Percentiles rank a stretch among this genome's conserved stretches.
These are phyloP conservation scores for Pachydiplax longipennis DNA, from an alignment of 2,888 invertebrate genomes.

Conservation along the genomic window DNA sequence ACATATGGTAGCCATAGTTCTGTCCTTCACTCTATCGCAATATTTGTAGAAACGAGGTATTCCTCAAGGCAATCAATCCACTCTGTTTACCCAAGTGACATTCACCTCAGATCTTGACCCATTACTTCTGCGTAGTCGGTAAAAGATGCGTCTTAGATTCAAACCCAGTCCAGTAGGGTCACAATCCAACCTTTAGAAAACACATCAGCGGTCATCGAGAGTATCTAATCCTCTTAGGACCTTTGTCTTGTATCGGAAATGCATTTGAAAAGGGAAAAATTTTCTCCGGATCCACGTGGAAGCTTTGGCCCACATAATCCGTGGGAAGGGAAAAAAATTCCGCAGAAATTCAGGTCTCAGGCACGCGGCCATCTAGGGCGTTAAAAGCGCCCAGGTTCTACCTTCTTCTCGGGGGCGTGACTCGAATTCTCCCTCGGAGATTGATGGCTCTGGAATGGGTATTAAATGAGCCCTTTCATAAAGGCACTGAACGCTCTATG, in stretches of 20 bases:
- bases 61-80: no score
- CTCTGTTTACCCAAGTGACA: neutral
- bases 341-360: neutral
- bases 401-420: neutral
- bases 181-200: neutral
- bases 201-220: neutral
- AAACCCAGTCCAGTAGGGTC: neutral
- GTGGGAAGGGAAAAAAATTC: neutral
- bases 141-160: no score
- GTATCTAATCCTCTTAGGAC: no score
- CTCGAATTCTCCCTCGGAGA: conserved; percentile 14
- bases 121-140: neutral
- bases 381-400: neutral
- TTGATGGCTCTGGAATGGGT: conserved; percentile 29
- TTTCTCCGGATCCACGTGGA: neutral
- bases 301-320: neutral
- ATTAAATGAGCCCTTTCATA: conserved; percentile 19
- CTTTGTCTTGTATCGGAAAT: neutral
- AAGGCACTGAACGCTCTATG: neutral
- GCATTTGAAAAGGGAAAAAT: neutral
- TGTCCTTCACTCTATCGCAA: no score
- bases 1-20: no score
- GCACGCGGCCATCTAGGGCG: neutral
- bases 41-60: no score
- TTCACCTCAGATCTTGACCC: neutral